Base-by-base conservation (phyloP, 2,888 invertebrate species). In the Clostera curtula region DNA sequence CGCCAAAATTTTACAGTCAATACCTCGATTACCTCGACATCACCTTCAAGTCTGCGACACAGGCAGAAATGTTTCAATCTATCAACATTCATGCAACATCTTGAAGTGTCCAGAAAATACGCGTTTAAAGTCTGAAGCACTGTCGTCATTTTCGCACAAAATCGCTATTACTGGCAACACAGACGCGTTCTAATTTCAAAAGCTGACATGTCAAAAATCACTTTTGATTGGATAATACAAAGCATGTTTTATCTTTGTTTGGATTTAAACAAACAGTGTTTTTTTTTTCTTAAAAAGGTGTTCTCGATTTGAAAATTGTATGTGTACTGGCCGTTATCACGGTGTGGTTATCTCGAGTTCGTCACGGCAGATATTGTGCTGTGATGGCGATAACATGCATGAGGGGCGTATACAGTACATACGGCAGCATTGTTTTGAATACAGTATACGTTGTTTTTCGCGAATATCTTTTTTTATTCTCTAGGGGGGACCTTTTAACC, bases 331-430 rank as follows among this genome's bases (percentile, higher is more conserved):
- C 43, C 51, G 68, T 75, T 82, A 80, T 82, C 82, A 76, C 68
- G 65, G 52, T 58, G 60, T 60, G 66, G 66, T 59, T 79, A 82
- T 82, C 75, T 73, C 51, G 64, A 61, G 62, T 76, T 75, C 66
- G 82, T 77, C 77, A 82, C 73, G 79, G 64, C 73, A 75, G 80
- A 80, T 69, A 80, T 73, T 72, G 67, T 68, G 56, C 58, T 68
- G 57, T 71, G 70, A 65, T 66, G 71, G 64, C 71, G 80, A 77
- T 79, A 79, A 64, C 37, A 31, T 12, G 25, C 31, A 30, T 37
- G 40, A 52, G 49, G 45, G 53, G 53, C 54, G 53, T 55, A 49
- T 44, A 27, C 23, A 22, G 19, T 10, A 17, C 15, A 13, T 10
- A 13, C 15, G 15, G 9, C 25, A 22, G 44, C 38, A 36, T 54